Percentiles rank a stretch among this genome's conserved stretches.
Conservation (phyloP, 2,113 vertebrate genomes). For the Strix aluco region DNA sequence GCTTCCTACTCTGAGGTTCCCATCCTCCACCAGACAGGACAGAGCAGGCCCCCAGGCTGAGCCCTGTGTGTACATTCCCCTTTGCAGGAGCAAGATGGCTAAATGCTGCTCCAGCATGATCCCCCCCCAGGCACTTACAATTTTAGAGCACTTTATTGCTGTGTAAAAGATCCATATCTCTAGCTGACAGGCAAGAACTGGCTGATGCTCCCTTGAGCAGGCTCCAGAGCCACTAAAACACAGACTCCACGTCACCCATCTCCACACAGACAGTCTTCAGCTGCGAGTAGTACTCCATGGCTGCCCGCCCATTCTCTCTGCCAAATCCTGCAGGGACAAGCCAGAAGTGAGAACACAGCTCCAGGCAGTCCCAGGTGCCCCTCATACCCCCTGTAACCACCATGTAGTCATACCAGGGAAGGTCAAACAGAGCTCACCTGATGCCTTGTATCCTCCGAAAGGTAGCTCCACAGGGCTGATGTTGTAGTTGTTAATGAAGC, state of each 20-base stretch:
- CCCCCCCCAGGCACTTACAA: not conserved
- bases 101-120: not conserved
- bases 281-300: conserved; percentile 91
- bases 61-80: not conserved
- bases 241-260: conserved; percentile 89
- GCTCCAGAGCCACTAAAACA: conserved; percentile 73
- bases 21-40: not conserved
- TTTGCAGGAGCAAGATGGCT: not conserved
- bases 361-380: not conserved
- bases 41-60: not conserved
- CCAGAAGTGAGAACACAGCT: not conserved
- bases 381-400: not conserved
- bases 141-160: not conserved
- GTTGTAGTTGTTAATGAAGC: conserved; percentile 98
- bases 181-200: not conserved
- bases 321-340: conserved; percentile 84
- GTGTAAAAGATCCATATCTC: not conserved
- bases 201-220: not conserved
- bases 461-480: conserved; percentile 86
- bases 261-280: conserved; percentile 95
- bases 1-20: not conserved
- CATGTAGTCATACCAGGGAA: not conserved
- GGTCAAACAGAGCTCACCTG: conserved; percentile 78
- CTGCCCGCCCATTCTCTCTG: conserved; percentile 90
- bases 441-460: conserved; percentile 95